These are phyloP conservation scores for Mirounga angustirostris DNA, from an alignment of 2,113 vertebrate species.

Conservation along the genomic window DNA sequence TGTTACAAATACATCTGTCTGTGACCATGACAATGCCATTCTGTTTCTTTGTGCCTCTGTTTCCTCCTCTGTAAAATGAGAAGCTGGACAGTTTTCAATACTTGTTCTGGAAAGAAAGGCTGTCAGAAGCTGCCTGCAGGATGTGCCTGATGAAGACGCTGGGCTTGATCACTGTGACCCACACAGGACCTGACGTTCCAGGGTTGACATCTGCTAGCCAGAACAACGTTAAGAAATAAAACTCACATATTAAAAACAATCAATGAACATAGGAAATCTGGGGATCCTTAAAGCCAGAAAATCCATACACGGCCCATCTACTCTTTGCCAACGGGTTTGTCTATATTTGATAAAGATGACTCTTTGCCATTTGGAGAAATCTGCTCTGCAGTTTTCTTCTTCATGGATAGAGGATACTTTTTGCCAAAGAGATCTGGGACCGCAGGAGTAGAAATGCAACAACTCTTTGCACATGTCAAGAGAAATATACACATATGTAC, in stretches of 20 bases:
- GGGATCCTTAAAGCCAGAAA: conserved; percentile 2
- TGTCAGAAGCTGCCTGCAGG: background rate
- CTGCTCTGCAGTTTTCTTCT: background rate
- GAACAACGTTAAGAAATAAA: conserved; percentile 1
- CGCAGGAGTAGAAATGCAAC: background rate
- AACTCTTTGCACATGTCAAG: conserved; percentile 50
- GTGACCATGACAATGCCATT: background rate
- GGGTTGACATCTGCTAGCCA: background rate
- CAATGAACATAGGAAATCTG: background rate
- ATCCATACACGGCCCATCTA: background rate
- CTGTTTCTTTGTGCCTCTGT: background rate
- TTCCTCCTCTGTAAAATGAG: conserved; percentile 16
- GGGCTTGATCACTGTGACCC: background rate
- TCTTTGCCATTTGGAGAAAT: conserved; percentile 17
- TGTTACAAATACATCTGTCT: background rate
- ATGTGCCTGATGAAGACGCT: background rate
- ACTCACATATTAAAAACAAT: background rate
- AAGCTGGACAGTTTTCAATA: background rate
- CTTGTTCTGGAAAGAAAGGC: background rate
- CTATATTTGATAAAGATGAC: background rate
- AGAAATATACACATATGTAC: conserved; percentile 66
- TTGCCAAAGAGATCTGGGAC: conserved; percentile 41
- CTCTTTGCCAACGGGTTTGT: background rate
- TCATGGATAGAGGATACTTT: background rate
- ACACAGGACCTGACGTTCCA: background rate